Evolutionary conservation across 2,888 invertebrate genomes (phyloP).

Genomic region (Lasioglossum zephyrum): DNA sequence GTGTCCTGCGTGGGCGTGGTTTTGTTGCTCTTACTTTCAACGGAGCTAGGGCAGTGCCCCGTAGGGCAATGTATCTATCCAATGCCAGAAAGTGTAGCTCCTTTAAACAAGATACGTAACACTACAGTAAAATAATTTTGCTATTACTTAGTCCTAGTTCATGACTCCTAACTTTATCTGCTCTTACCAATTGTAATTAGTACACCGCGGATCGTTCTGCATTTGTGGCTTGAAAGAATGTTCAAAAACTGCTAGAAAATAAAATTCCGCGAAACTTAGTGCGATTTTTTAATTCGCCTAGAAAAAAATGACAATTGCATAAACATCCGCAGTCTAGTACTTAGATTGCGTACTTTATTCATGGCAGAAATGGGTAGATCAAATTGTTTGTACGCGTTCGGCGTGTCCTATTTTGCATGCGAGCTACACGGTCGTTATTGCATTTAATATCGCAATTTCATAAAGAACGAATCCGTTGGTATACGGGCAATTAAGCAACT

Average conservation of each 20-base stretch:
- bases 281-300: too few species aligned
- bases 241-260: too few species aligned
- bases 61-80: neutral
- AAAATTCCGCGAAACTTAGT: too few species aligned
- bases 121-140: neutral
- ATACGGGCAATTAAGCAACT: neutral
- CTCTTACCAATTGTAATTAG: neutral
- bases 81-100: neutral
- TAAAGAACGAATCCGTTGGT: neutral
- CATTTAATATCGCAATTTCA: neutral
- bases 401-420: neutral
- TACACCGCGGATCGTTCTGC: too few species aligned
- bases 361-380: neutral
- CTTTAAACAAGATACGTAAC: neutral
- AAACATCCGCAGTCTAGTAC: too few species aligned
- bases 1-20: conserved; percentile 9
- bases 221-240: too few species aligned
- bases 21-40: conserved; percentile 11
- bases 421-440: neutral
- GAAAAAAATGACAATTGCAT: too few species aligned
- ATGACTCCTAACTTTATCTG: neutral
- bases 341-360: neutral
- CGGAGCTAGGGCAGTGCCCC: neutral
- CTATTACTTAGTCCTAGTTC: neutral
- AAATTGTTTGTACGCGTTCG: neutral